Evolutionary conservation across 2,113 vertebrate species (phyloP).

Genomic region (Lophochroa leadbeateri): DNA sequence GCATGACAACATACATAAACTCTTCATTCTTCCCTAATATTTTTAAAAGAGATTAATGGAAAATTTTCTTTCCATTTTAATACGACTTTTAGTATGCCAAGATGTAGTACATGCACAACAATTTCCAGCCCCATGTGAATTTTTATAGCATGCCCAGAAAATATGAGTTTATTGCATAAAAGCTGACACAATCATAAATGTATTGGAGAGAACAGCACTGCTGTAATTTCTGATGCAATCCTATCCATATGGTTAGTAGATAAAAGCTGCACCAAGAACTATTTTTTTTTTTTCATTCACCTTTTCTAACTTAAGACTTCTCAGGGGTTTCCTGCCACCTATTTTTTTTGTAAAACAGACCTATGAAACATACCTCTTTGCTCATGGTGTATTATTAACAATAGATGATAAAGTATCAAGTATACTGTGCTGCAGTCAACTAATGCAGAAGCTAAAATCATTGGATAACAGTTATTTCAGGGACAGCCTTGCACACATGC

Average conservation of each 20-base stretch:
- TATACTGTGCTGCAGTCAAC: neutral
- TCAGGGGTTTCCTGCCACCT: neutral
- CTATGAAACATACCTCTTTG: neutral
- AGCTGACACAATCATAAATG: neutral
- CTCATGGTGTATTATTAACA: neutral
- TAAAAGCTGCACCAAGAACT: neutral
- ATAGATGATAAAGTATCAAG: neutral
- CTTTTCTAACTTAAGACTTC: neutral
- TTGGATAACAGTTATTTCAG: neutral
- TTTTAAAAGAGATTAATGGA: neutral
- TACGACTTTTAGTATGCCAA: neutral
- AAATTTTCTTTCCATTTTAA: neutral
- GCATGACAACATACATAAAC: neutral
- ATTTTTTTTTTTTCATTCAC: neutral
- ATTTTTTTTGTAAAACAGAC: neutral
- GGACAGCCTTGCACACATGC: neutral
- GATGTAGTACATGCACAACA: neutral
- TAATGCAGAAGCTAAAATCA: neutral
- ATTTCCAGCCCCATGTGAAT: neutral
- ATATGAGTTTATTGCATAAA: neutral
- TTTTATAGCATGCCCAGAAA: constrained; percentile 6
- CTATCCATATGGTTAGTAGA: neutral
- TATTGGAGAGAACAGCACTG: neutral
- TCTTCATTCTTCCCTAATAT: neutral
- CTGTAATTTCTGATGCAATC: neutral